Percentiles rank a stretch among this genome's conserved stretches.
These are phyloP conservation scores for Psylliodes chrysocephalus DNA, from an alignment of 2,888 invertebrate species.

Conservation along the genomic window DNA sequence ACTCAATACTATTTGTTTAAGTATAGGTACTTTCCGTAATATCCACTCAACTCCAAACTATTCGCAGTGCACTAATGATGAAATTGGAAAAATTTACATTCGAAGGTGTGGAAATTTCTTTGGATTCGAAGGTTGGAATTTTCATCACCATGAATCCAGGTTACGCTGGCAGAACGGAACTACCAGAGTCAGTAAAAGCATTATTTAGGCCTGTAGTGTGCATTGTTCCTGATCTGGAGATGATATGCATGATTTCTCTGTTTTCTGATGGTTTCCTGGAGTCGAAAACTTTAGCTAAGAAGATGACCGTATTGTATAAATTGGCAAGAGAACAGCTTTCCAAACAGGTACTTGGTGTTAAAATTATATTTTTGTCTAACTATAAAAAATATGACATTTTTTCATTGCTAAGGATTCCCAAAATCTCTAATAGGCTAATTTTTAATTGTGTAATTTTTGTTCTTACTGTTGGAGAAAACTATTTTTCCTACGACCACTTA, in stretches of 20 bases:
- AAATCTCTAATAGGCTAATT: too few species aligned
- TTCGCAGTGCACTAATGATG: conserved; percentile 83
- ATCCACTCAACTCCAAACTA: conserved; percentile 90
- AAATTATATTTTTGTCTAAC: too few species aligned
- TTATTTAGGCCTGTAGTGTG: conserved; percentile 90
- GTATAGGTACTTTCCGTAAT: conserved; percentile 87
- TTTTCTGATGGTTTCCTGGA: conserved; percentile 91
- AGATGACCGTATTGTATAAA: conserved; percentile 88
- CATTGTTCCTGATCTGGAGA: conserved; percentile 94
- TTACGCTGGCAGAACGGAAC: conserved; percentile 89
- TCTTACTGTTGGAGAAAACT: too few species aligned
- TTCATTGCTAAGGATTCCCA: too few species aligned
- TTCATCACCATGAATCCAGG: conserved; percentile 93
- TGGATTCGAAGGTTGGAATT: conserved; percentile 87
- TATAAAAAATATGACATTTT: too few species aligned
- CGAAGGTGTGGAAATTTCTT: conserved; percentile 74
- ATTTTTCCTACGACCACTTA: too few species aligned
- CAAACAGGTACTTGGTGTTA: conserved; percentile 76
- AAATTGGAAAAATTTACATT: conserved; percentile 78
- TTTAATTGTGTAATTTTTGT: too few species aligned
- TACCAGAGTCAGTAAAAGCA: conserved; percentile 91
- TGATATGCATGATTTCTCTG: conserved; percentile 89
- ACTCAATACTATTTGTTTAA: too few species aligned
- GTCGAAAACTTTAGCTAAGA: conserved; percentile 79
- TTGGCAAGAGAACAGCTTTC: conserved; percentile 91